A percentile compares a stretch with the other conserved stretches of the same genome.
Evolutionary conservation across 2,888 invertebrate species (phyloP).

Genomic region (Pristionchus entomophagus): DNA sequence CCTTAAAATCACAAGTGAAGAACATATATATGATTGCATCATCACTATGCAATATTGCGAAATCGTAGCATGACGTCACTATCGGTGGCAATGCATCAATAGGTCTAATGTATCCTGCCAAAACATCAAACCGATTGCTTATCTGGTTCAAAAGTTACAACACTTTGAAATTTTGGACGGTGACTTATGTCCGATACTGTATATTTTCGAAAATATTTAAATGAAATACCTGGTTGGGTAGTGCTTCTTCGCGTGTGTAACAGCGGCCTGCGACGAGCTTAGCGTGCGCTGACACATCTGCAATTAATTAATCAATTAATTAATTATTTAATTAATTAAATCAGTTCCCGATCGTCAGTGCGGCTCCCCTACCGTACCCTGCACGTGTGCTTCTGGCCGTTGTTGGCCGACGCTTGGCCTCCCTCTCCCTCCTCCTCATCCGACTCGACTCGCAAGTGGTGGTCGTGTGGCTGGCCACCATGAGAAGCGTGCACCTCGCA

Average conservation of each 20-base stretch:
- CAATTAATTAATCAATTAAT: not conserved
- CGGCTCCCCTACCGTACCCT: conserved; percentile 39
- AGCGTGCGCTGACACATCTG: conserved; percentile 42
- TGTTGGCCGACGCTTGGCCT: not conserved
- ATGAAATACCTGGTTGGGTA: conserved; percentile 36
- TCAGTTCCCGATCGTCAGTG: not conserved
- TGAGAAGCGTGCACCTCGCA: not conserved
- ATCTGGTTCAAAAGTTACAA: too few relatives aligned
- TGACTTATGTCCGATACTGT: too few relatives aligned
- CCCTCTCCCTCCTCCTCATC: not conserved
- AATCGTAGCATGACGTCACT: too few relatives aligned
- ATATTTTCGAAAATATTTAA: too few relatives aligned
- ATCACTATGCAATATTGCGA: too few relatives aligned
- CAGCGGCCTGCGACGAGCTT: not conserved
- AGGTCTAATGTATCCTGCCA: too few relatives aligned
- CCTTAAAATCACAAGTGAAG: too few relatives aligned
- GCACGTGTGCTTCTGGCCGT: conserved; percentile 2
- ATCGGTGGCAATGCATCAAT: too few relatives aligned
- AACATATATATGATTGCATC: too few relatives aligned
- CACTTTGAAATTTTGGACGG: too few relatives aligned
- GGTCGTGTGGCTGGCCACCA: not conserved
- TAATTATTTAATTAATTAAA: not conserved
- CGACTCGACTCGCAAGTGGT: not conserved
- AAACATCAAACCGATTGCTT: too few relatives aligned
- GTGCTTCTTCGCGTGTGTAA: conserved; percentile 44